Conservation (phyloP, 1,140 invertebrate species). For the Meloidogyne floridensis region DNA sequence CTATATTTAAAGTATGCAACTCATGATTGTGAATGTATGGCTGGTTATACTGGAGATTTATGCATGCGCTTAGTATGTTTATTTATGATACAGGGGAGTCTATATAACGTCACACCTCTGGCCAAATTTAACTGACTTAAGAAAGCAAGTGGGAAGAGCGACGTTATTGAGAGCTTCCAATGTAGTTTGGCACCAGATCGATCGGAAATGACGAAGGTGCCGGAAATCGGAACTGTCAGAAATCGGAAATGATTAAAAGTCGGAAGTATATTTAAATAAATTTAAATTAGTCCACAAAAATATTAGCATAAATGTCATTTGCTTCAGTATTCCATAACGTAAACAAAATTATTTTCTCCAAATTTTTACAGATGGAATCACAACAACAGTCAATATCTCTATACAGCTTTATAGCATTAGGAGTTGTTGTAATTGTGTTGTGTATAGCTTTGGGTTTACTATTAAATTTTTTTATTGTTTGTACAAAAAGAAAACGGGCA, state of each 20-base stretch:
- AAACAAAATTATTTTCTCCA: not conserved
- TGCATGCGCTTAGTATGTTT: slow-evolving; percentile 50
- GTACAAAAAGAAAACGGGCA: slow-evolving; percentile 40
- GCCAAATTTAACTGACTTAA: not conserved
- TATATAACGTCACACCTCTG: too few species aligned
- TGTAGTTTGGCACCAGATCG: too few species aligned
- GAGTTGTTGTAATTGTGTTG: slow-evolving; percentile 55
- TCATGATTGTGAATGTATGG: slow-evolving; percentile 58
- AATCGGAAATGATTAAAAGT: too few species aligned
- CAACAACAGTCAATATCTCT: slow-evolving; percentile 43
- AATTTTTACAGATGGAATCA: slow-evolving; percentile 45
- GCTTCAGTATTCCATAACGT: too few species aligned
- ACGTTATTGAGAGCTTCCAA: too few species aligned
- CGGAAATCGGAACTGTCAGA: too few species aligned
- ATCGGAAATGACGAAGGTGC: too few species aligned
- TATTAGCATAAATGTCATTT: too few species aligned
- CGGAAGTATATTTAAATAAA: not conserved
- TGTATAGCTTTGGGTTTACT: slow-evolving; percentile 52
- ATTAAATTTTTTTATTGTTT: slow-evolving; percentile 61
- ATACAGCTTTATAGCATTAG: slow-evolving; percentile 54
- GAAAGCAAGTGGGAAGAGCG: too few species aligned
- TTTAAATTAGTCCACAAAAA: slow-evolving; percentile 3
- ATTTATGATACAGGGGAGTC: not conserved
- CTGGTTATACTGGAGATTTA: slow-evolving; percentile 52
- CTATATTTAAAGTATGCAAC: slow-evolving; percentile 37